These are phyloP conservation scores for Stenurella melanura DNA, from an alignment of 2,888 invertebrate species.

Conservation along the genomic window DNA sequence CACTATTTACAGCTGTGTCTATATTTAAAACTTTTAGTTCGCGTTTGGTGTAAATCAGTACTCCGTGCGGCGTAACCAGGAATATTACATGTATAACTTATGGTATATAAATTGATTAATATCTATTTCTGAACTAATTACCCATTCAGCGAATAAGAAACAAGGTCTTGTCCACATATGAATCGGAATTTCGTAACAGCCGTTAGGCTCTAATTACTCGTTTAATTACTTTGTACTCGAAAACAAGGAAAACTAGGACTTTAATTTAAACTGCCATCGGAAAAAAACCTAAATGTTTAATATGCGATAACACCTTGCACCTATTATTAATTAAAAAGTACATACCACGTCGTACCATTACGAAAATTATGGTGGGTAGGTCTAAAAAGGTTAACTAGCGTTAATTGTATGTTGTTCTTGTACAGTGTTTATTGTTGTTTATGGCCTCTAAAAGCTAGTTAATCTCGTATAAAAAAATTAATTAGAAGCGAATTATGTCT, in stretches of 20 bases:
- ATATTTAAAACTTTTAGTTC: not conserved
- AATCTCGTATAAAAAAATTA: not conserved
- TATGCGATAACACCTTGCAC: conserved; percentile 33
- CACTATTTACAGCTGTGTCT: too few species aligned
- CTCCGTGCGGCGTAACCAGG: conserved; percentile 8
- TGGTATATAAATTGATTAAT: conserved; percentile 49
- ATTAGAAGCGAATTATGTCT: not conserved
- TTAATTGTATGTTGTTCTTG: conserved; percentile 27
- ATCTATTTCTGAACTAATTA: conserved; percentile 68
- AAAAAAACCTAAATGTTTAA: conserved; percentile 35
- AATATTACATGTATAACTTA: conserved; percentile 34
- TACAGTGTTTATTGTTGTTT: conserved; percentile 5
- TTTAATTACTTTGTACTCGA: conserved; percentile 63
- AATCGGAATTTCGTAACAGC: conserved; percentile 63
- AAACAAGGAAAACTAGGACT: conserved; percentile 60
- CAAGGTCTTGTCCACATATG: conserved; percentile 66
- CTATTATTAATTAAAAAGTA: conserved; percentile 23
- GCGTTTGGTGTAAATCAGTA: not conserved
- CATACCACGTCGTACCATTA: not conserved
- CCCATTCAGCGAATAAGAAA: conserved; percentile 58
- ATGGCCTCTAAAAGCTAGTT: conserved; percentile 15
- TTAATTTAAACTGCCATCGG: conserved; percentile 34
- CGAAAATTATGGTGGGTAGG: conserved; percentile 27
- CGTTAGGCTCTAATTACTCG: conserved; percentile 65
- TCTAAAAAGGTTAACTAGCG: conserved; percentile 26